Evolutionary conservation across 2,797 vertebrate genomes (phyloP).

Genomic region (Rhyacichthys aspro): DNA sequence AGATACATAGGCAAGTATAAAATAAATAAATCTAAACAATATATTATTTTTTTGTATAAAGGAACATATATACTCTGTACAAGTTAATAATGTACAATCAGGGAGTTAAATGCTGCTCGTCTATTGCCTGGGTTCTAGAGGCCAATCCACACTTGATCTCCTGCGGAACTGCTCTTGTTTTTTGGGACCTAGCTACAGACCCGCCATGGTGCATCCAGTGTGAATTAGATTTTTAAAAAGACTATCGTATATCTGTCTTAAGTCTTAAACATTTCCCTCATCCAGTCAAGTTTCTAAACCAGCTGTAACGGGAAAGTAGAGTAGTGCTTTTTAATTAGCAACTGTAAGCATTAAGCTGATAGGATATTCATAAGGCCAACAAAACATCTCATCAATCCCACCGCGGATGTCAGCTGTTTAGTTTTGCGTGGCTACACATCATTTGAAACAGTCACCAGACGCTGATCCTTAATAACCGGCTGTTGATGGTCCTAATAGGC

Average conservation of each 20-base stretch:
- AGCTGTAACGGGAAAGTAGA: slow-evolving; percentile 57
- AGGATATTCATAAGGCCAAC: slow-evolving; percentile 64
- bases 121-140: slow-evolving; percentile 40
- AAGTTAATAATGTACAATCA: slow-evolving; percentile 74
- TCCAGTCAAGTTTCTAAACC: slow-evolving; percentile 39
- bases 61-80: slow-evolving; percentile 66
- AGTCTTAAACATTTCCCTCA: slow-evolving; percentile 38
- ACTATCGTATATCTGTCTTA: slow-evolving; percentile 6
- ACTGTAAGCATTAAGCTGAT: slow-evolving; percentile 53
- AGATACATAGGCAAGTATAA: slow-evolving; percentile 58
- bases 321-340: slow-evolving; percentile 53
- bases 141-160: not conserved
- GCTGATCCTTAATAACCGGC: slow-evolving; percentile 25
- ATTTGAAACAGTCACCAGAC: slow-evolving; percentile 49
- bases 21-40: slow-evolving; percentile 73
- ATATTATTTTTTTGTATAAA: slow-evolving; percentile 71
- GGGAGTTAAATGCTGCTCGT: slow-evolving; percentile 56
- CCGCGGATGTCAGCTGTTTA: slow-evolving; percentile 36
- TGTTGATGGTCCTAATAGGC: slow-evolving; percentile 43
- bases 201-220: slow-evolving; percentile 6
- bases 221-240: not conserved
- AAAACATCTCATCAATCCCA: slow-evolving; percentile 53
- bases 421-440: slow-evolving; percentile 58
- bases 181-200: not conserved
- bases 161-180: not conserved